A percentile compares a stretch with the other conserved stretches of the same genome.
Conservation (phyloP, 2,797 vertebrate genomes). For the Sphenopsis melanotis region DNA sequence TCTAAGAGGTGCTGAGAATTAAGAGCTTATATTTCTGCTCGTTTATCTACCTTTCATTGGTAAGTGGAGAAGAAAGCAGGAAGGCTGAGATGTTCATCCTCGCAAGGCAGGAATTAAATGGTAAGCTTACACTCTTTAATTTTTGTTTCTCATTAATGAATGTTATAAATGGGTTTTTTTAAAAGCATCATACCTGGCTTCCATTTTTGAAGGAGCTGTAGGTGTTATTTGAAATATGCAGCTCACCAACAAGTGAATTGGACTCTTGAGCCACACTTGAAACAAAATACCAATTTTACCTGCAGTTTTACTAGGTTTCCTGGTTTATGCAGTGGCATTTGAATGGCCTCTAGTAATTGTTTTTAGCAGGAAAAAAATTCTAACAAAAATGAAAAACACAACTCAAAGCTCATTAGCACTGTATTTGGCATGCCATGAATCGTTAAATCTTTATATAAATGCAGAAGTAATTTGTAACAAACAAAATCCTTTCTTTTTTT, state of each 20-base stretch:
- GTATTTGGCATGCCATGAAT: slow-evolving; percentile 33
- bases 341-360: slow-evolving; percentile 46
- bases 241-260: background rate
- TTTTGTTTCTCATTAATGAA: background rate
- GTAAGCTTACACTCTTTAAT: background rate
- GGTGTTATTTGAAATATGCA: background rate
- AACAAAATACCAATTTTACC: slow-evolving; percentile 59
- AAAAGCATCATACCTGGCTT: background rate
- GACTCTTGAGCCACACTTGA: slow-evolving; percentile 11
- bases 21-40: slow-evolving; percentile 35
- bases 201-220: background rate
- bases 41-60: background rate
- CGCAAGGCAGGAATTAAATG: background rate
- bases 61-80: slow-evolving; percentile 9
- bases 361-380: slow-evolving; percentile 23
- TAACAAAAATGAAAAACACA: slow-evolving; percentile 47
- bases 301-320: slow-evolving; percentile 59
- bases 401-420: slow-evolving; percentile 48
- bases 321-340: slow-evolving; percentile 42
- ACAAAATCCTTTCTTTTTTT: background rate
- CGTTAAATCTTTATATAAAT: slow-evolving; percentile 56
- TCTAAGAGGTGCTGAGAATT: slow-evolving; percentile 16
- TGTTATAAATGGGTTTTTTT: background rate
- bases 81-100: slow-evolving; percentile 1
- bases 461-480: slow-evolving; percentile 53